These are phyloP conservation scores for Solenopsis invicta DNA, from an alignment of 1,140 invertebrate species.

Conservation along the genomic window DNA sequence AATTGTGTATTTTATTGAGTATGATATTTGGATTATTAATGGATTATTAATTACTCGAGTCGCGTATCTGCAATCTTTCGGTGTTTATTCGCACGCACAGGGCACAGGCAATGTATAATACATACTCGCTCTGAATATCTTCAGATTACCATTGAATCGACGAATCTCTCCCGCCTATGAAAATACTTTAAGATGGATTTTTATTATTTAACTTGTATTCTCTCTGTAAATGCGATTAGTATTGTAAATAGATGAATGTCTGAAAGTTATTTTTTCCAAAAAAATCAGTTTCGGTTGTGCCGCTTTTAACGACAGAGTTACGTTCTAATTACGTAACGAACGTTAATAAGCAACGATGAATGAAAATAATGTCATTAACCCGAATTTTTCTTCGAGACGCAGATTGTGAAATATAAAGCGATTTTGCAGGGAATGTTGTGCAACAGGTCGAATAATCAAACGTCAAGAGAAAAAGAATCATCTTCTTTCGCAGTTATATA, in stretches of 20 bases:
- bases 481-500: neutral
- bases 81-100: too few relatives aligned
- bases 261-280: neutral
- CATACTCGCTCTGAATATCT: too few relatives aligned
- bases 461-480: constrained; percentile 15
- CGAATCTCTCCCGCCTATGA: too few relatives aligned
- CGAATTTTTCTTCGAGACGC: neutral
- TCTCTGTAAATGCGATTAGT: too few relatives aligned
- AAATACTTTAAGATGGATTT: too few relatives aligned
- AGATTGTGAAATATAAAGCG: neutral
- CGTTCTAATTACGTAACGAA: neutral
- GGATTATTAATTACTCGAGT: too few relatives aligned
- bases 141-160: too few relatives aligned
- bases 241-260: too few relatives aligned
- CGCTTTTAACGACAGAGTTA: neutral
- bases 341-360: neutral
- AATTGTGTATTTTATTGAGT: neutral
- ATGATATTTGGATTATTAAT: too few relatives aligned
- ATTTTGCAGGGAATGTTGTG: neutral
- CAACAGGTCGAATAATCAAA: constrained; percentile 54
- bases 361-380: neutral
- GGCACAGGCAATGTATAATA: too few relatives aligned
- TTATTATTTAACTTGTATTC: too few relatives aligned
- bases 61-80: too few relatives aligned
- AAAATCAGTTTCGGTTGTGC: neutral